These are phyloP conservation scores for Anoplophora glabripennis DNA, from an alignment of 1,140 invertebrate species.

Conservation along the genomic window DNA sequence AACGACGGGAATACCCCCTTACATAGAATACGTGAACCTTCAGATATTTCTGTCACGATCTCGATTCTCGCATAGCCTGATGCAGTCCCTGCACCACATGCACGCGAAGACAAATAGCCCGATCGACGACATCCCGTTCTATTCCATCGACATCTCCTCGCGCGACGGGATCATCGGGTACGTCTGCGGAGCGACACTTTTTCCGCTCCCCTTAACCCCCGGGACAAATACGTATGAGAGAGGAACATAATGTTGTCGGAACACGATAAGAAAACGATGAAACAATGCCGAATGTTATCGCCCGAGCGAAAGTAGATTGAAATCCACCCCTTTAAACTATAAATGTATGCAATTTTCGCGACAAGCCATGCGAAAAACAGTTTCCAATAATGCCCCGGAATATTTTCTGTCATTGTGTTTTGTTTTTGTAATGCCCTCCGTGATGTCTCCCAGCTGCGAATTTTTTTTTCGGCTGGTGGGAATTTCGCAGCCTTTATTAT, in stretches of 20 bases:
- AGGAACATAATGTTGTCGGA: slow-evolving; percentile 7
- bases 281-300: slow-evolving; percentile 8
- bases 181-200: slow-evolving; percentile 9
- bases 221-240: slow-evolving; percentile 18
- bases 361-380: slow-evolving; percentile 13
- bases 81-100: no score
- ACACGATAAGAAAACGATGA: background rate
- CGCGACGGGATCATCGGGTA: background rate
- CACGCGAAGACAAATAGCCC: no score
- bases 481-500: no score
- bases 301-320: slow-evolving; percentile 13
- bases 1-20: no score
- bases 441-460: no score
- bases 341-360: slow-evolving; percentile 10
- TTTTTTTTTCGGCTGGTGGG: no score
- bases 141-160: slow-evolving; percentile 10
- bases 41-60: no score
- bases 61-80: no score
- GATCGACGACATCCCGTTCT: background rate
- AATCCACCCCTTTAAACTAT: slow-evolving; percentile 3
- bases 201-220: slow-evolving; percentile 11
- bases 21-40: no score
- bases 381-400: background rate
- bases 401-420: no score
- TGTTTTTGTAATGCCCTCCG: no score